Evolutionary conservation across 2,797 vertebrate genomes (phyloP), one percentile per base, ranked within the genome.

Genomic region (Rhinoraja longicauda): DNA sequence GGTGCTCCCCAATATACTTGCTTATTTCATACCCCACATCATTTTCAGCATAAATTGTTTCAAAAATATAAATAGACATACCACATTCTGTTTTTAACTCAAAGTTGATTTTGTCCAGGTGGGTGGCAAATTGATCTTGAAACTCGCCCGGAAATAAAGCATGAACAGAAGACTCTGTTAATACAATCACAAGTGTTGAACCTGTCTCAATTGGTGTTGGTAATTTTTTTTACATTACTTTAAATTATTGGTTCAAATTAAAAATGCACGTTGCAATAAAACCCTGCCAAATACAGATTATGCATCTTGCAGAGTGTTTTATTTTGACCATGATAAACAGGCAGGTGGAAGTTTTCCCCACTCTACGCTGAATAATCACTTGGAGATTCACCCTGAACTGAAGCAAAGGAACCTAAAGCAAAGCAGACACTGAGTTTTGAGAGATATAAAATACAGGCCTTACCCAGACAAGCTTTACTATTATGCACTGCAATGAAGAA

Each of bases 381-480:
- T 84, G 53, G 53, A 84, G 57, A n/a, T 36, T 64, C n/a, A 88
- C 59, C 9, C 62, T 67, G 62, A 88, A 88, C n/a, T 67, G 88
- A 36, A 88, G 21, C 62, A 88, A 88, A 88, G 32, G n/a, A 9
- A 67, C 64, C 84, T 10, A 88, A 64, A 67, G 0, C 17, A 10
- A 36, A 88, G 67, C n/a, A 88, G 59, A 32, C 9, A 64, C 17
- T 67, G 84, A 84, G 81, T 88, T 62, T 21, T 67, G n/a, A 67
- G 84, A 88, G 62, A 88, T 4, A 67, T 88, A 64, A 67, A 88
- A 88, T 88, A 36, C 12, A n/a, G 64, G 62, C n/a, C 88, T 64
- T 88, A 17, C 8, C n/a, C 84, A 36, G 17, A 19, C 19, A 39
- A 88, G 59, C 2, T 36, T 36, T 36, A 9, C 19, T 84, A 26